Evolutionary conservation across 2,888 invertebrate genomes (phyloP).

Genomic region (Fragum whitleyi): DNA sequence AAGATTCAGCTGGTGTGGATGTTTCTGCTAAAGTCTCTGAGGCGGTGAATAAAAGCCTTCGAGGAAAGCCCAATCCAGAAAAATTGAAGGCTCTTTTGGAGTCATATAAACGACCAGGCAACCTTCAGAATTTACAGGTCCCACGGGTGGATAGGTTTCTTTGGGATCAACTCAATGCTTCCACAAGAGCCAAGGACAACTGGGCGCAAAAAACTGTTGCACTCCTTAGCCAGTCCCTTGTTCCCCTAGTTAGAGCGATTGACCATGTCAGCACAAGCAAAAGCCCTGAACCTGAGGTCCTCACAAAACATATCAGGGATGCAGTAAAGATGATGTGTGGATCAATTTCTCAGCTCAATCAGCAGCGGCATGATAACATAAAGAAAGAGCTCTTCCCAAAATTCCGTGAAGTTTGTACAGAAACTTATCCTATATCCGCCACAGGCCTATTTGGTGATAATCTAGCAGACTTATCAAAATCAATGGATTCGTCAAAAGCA

Average conservation of each 20-base stretch:
- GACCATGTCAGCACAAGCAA: neutral
- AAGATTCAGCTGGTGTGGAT: neutral
- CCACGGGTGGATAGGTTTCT: neutral
- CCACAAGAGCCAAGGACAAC: neutral
- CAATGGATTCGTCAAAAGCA: neutral
- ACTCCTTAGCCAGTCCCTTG: neutral
- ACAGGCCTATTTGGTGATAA: conserved; percentile 11
- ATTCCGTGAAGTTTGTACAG: neutral
- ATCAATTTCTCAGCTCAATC: neutral
- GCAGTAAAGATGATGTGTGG: neutral
- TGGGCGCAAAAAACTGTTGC: neutral
- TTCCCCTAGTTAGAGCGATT: neutral
- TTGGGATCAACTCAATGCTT: neutral
- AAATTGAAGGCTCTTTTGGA: neutral
- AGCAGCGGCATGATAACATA: neutral
- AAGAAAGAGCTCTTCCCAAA: neutral
- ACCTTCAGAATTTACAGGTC: neutral
- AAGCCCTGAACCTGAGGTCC: neutral
- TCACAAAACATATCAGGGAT: neutral
- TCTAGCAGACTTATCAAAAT: neutral
- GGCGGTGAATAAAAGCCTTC: neutral
- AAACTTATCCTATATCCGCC: neutral
- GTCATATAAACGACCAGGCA: neutral
- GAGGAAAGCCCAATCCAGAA: neutral
- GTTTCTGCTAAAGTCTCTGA: neutral